Conservation (phyloP, 2,888 invertebrate species). For the Caenorhabditis afra region DNA sequence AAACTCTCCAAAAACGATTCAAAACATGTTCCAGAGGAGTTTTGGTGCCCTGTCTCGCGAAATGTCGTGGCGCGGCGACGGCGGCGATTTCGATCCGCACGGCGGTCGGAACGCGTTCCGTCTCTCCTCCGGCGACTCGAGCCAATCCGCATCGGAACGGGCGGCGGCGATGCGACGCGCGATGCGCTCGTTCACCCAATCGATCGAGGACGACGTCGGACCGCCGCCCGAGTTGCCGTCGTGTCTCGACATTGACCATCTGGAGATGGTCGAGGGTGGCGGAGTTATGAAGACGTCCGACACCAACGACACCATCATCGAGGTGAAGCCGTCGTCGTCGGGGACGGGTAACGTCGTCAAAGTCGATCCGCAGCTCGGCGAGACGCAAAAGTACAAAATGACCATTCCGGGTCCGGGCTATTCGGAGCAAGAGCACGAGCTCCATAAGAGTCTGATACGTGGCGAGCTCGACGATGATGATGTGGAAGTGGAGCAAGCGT, state of each 20-base stretch:
- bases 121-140: slow-evolving; percentile 52
- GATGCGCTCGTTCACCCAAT: slow-evolving; percentile 80
- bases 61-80: slow-evolving; percentile 50
- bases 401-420: slow-evolving; percentile 77
- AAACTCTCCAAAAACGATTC: no score
- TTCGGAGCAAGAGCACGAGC: slow-evolving; percentile 77
- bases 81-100: slow-evolving; percentile 65
- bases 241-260: slow-evolving; percentile 67
- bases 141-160: slow-evolving; percentile 61
- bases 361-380: slow-evolving; percentile 75
- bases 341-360: no score
- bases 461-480: slow-evolving; percentile 69
- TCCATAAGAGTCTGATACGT: slow-evolving; percentile 75
- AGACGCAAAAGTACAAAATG: slow-evolving; percentile 80
- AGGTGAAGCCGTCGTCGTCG: slow-evolving; percentile 70
- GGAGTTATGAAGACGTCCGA: slow-evolving; percentile 67
- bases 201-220: slow-evolving; percentile 71
- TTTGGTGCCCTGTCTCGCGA: no score
- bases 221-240: slow-evolving; percentile 72
- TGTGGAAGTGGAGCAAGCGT: slow-evolving; percentile 51
- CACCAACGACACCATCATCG: slow-evolving; percentile 78
- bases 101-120: slow-evolving; percentile 71
- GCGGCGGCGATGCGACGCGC: slow-evolving; percentile 68
- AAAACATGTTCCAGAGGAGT: no score
- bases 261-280: slow-evolving; percentile 61